Base-by-base conservation (phyloP, 1,140 invertebrate genomes). In the Nomia melanderi region DNA sequence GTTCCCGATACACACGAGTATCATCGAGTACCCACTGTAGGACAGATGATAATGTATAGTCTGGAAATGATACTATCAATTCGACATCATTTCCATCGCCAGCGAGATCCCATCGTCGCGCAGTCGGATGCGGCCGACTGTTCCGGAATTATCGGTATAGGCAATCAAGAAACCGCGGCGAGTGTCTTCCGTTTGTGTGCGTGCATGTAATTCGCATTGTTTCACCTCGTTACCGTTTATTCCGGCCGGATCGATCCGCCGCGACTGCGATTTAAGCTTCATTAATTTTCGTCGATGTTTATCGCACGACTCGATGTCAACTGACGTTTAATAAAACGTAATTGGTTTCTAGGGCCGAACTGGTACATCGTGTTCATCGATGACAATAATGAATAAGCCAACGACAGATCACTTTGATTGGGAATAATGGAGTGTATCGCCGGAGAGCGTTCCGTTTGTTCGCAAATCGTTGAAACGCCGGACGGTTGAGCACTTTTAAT, bases 241-340 rank as follows among this genome's bases (percentile, higher is more conserved):
- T 36, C 14, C 57, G 25, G 41, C 3, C 39, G 23, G 14, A 67
- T 53, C 50, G 27, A 59, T 60, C 12, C 41, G 23, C 23, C 29
- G 60, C 1, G 25, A 23, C 27, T 23, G 0, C 25, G 31, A 54
- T 67, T 79, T 53, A 76, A 74, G 33, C 75, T 77, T 63, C 71
- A 71, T 77, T 71, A 70, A 70, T 70, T 63, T 31, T 33, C n/a
- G 14, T 5, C 66, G 7, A 31, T 59, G 74, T 62, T 63, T 60
- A n/a, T 12, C 66, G 29, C 20, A n/a, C 54, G 20, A 54, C 62
- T 9, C 57, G 44, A 63, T 71, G 67, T 77, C 75, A 63, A 63
- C 57, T 14, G 36, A 54, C 27, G 63, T 50, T 63, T 62, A 44
- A 77, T 71, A 39, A 77, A 71, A 44, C 31, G 17, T 31, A 62